These are phyloP conservation scores for Xestia ashworthii DNA, from an alignment of 2,888 invertebrate genomes.

Conservation along the genomic window DNA sequence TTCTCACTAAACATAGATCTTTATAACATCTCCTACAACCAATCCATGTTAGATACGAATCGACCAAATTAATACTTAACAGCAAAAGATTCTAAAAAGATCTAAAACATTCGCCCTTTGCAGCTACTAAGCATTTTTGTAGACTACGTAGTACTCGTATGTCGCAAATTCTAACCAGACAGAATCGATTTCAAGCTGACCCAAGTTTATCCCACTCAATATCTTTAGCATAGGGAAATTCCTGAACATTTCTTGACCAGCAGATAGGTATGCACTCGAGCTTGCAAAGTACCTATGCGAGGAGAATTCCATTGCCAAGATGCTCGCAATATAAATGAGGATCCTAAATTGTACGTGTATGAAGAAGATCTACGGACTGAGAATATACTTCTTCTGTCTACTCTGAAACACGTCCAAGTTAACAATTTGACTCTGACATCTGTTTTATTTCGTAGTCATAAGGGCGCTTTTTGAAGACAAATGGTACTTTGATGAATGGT, in stretches of 20 bases:
- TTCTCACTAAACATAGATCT: background rate
- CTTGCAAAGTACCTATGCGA: conserved; percentile 47
- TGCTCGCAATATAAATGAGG: conserved; percentile 55
- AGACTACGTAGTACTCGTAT: background rate
- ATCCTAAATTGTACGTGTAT: conserved; percentile 26
- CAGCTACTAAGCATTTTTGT: conserved; percentile 25
- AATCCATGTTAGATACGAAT: background rate
- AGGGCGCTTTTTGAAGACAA: background rate
- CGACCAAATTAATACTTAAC: background rate
- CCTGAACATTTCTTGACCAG: conserved; percentile 40
- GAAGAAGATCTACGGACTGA: conserved; percentile 2
- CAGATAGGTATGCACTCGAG: conserved; percentile 38
- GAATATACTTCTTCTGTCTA: background rate
- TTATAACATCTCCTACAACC: background rate
- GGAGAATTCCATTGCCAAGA: conserved; percentile 44
- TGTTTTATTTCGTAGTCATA: background rate
- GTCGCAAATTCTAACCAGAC: conserved; percentile 11
- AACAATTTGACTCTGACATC: background rate
- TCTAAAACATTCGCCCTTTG: background rate
- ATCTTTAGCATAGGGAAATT: conserved; percentile 43
- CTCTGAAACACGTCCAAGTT: background rate
- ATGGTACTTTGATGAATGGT: background rate
- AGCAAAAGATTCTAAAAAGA: conserved; percentile 4
- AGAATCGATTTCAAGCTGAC: conserved; percentile 29
- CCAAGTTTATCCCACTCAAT: conserved; percentile 24